Percentiles rank a stretch among this genome's conserved stretches.
Conservation (phyloP, 2,888 invertebrate species). For the Thysanoteuthis rhombus region DNA sequence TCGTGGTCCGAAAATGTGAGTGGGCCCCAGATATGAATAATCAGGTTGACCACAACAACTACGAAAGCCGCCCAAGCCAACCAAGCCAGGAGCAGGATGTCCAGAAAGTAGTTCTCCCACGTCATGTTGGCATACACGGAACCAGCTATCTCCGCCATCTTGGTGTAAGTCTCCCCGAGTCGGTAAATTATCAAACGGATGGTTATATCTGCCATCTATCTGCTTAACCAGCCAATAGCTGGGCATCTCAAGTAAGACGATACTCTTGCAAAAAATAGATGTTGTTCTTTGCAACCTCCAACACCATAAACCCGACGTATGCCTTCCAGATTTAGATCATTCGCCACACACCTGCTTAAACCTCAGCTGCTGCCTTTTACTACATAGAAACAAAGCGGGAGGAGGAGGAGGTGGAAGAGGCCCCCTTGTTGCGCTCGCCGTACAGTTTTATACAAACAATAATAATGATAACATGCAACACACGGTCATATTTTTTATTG, state of each 20-base stretch:
- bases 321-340: slow-evolving; percentile 19
- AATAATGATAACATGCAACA: background rate
- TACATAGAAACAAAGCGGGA: background rate
- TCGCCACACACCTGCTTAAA: background rate
- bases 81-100: slow-evolving; percentile 64
- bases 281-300: background rate
- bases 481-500: background rate
- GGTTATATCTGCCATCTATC: slow-evolving; percentile 65
- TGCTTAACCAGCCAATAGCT: slow-evolving; percentile 51
- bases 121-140: slow-evolving; percentile 59
- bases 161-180: slow-evolving; percentile 62
- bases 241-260: slow-evolving; percentile 51
- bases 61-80: slow-evolving; percentile 58
- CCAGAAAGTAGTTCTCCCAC: slow-evolving; percentile 64
- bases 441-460: background rate
- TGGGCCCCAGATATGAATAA: slow-evolving; percentile 60
- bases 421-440: background rate
- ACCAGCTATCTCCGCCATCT: slow-evolving; percentile 61
- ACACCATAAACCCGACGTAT: background rate
- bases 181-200: slow-evolving; percentile 64
- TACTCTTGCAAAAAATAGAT: slow-evolving; percentile 40
- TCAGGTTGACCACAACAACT: slow-evolving; percentile 57
- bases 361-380: slow-evolving; percentile 12
- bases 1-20: slow-evolving; percentile 35
- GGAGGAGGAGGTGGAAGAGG: background rate